Conservation (phyloP, 1,140 invertebrate species). For the Aradophagus sp. region DNA sequence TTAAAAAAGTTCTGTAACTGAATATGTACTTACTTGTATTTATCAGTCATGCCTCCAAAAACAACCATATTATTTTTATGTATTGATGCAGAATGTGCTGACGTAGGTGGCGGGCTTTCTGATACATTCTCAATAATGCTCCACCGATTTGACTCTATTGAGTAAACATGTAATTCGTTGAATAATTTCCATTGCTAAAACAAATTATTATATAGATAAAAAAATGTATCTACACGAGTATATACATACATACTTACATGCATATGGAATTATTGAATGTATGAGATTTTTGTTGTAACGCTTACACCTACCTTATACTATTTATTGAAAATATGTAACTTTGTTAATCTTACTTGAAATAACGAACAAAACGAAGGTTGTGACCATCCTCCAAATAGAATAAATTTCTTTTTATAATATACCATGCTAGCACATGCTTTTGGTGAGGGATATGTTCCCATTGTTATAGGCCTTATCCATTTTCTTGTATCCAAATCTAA, state of each 20-base stretch:
- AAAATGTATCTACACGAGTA: no score
- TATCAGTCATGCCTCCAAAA: conserved; percentile 84
- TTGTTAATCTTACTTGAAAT: conserved; percentile 80
- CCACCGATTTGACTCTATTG: conserved; percentile 90
- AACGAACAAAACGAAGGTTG: conserved; percentile 93
- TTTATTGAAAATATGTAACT: no score
- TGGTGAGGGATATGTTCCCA: conserved; percentile 94
- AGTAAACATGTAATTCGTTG: conserved; percentile 94
- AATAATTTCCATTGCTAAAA: conserved; percentile 84
- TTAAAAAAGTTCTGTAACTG: no score
- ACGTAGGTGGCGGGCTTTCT: conserved; percentile 83
- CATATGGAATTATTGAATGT: no score
- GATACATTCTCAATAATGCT: conserved; percentile 79
- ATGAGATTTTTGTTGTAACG: no score
- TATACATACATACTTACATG: no score
- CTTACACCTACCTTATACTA: no score
- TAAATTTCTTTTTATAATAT: conserved; percentile 86
- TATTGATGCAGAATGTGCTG: conserved; percentile 95
- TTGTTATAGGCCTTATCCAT: conserved; percentile 87
- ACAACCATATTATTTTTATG: conserved; percentile 91
- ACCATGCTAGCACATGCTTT: conserved; percentile 96
- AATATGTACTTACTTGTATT: conserved; percentile 55
- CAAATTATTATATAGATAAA: no score
- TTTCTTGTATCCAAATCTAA: conserved; percentile 89
- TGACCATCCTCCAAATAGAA: conserved; percentile 97